These are phyloP conservation scores for Amphiprion percula DNA, from an alignment of 2,113 vertebrate genomes.

Conservation along the genomic window DNA sequence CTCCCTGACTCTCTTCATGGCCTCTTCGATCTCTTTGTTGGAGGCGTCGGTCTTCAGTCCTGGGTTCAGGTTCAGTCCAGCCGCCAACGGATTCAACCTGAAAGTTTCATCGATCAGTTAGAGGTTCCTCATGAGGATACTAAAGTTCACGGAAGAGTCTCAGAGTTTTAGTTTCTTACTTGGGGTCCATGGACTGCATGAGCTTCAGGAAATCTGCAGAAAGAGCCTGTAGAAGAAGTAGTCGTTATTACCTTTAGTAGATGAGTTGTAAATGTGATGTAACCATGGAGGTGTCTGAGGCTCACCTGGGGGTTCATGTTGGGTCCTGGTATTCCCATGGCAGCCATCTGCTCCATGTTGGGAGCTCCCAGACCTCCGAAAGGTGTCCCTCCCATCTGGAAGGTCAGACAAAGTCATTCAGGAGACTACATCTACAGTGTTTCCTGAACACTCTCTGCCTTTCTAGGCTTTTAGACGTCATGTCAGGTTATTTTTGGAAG, in stretches of 20 bases:
- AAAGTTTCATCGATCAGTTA: conserved; percentile 40
- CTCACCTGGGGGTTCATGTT: conserved; percentile 96
- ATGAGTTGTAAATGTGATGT: no score
- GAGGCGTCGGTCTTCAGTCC: conserved; percentile 94
- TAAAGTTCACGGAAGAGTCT: no score
- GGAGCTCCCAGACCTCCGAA: conserved; percentile 93
- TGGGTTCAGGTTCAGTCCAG: conserved; percentile 90
- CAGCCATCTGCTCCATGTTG: conserved; percentile 94
- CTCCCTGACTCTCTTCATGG: conserved; percentile 98
- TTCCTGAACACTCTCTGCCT: background rate
- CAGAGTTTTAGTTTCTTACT: conserved; percentile 86
- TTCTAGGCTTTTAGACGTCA: background rate
- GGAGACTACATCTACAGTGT: background rate
- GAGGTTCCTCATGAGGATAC: background rate
- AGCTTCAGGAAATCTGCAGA: conserved; percentile 97
- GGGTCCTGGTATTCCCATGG: conserved; percentile 93
- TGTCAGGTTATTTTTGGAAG: no score
- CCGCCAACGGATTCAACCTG: conserved; percentile 95
- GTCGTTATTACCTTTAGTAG: no score
- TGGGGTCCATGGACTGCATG: conserved; percentile 98
- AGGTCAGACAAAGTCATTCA: background rate
- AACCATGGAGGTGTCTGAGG: background rate
- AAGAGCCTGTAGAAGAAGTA: conserved; percentile 84
- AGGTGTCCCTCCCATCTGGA: conserved; percentile 94
- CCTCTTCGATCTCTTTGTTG: conserved; percentile 99